Percentiles rank a stretch among this genome's conserved stretches.
Conservation (phyloP, 2,113 vertebrate species). For the Psettodes erumei region DNA sequence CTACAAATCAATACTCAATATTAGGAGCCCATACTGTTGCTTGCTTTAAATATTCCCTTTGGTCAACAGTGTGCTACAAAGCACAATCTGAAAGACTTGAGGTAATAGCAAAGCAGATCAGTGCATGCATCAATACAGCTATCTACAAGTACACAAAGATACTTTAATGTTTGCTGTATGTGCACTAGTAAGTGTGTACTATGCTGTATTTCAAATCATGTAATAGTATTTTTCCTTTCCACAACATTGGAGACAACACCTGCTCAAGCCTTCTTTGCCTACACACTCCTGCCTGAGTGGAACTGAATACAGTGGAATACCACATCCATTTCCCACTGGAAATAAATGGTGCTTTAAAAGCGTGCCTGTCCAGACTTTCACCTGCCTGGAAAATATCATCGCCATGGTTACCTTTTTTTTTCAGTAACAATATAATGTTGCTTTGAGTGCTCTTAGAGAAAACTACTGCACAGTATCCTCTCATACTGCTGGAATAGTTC, state of each 20-base stretch:
- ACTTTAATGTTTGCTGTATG: conserved; percentile 35
- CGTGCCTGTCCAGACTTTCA: conserved; percentile 71
- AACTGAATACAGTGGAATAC: conserved; percentile 30
- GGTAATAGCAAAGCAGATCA: conserved; percentile 21
- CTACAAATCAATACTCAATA: conserved; percentile 40
- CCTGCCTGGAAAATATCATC: conserved; percentile 64
- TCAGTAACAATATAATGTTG: conserved; percentile 48
- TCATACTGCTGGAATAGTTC: conserved; percentile 32
- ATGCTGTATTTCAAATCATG: conserved; percentile 20
- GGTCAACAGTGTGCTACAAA: background rate
- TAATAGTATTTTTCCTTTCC: conserved; percentile 17
- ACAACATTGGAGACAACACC: background rate
- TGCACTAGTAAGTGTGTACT: conserved; percentile 35
- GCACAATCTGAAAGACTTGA: conserved; percentile 32
- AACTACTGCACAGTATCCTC: conserved; percentile 36
- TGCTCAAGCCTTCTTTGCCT: conserved; percentile 31
- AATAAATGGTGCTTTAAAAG: conserved; percentile 75
- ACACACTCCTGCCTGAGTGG: conserved; percentile 34
- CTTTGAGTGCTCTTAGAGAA: conserved; percentile 62
- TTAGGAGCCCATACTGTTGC: conserved; percentile 1
- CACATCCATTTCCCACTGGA: conserved; percentile 49
- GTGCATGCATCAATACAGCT: conserved; percentile 24
- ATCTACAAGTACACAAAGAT: conserved; percentile 18
- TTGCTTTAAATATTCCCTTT: conserved; percentile 21
- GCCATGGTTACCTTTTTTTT: conserved; percentile 68